Evolutionary conservation across 2,113 vertebrate species (phyloP).

Genomic region (Petromus typicus): DNA sequence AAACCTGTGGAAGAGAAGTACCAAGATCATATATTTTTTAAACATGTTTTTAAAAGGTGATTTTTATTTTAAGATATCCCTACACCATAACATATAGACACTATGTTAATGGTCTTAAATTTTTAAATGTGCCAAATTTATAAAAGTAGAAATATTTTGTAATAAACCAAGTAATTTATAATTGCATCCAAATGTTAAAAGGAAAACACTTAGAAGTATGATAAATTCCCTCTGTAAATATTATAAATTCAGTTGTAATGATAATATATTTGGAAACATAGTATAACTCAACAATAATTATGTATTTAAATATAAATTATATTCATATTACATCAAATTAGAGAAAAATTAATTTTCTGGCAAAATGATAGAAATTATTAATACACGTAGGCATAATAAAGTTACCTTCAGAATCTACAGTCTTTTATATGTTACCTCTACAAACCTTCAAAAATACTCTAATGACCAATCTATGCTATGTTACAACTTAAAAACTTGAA

Average conservation of each 20-base stretch:
- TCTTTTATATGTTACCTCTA: background rate
- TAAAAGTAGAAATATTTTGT: background rate
- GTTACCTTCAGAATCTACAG: background rate
- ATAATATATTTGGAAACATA: background rate
- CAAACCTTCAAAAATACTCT: background rate
- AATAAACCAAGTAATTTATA: background rate
- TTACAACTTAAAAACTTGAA: constrained; percentile 34
- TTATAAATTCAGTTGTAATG: background rate
- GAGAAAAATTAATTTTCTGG: background rate
- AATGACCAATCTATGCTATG: background rate
- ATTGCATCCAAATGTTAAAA: constrained; percentile 25
- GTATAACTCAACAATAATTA: background rate
- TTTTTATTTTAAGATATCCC: background rate
- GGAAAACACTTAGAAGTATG: constrained; percentile 8
- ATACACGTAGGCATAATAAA: background rate
- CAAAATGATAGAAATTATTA: constrained; percentile 37
- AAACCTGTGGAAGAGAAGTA: background rate
- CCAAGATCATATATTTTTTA: background rate
- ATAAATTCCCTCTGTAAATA: background rate
- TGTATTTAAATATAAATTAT: background rate
- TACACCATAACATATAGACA: background rate
- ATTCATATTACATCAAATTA: background rate
- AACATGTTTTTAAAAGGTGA: background rate
- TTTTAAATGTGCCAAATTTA: constrained; percentile 7
- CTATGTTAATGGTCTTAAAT: background rate